These are phyloP conservation scores for Nephrocerus scutellatus DNA, from an alignment of 2,888 invertebrate species.

Conservation along the genomic window DNA sequence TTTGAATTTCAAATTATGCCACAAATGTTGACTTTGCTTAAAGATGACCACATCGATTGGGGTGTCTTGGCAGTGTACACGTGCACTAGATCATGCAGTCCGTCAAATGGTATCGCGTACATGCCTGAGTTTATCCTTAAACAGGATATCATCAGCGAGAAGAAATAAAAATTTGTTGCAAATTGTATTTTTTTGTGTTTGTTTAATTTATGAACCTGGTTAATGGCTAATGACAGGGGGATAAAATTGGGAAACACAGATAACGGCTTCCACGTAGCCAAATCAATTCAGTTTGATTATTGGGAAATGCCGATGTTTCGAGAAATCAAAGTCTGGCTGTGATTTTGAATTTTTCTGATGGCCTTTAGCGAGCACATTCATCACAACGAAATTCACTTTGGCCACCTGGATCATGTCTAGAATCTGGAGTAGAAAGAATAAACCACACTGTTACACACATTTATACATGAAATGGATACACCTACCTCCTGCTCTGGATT, in stretches of 20 bases:
- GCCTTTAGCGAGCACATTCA: constrained; percentile 86
- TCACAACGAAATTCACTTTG: constrained; percentile 92
- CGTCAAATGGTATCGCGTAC: constrained; percentile 56
- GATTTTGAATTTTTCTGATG: constrained; percentile 80
- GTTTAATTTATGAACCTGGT: constrained; percentile 2
- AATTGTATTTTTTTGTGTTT: constrained; percentile 16
- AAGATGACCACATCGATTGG: constrained; percentile 78
- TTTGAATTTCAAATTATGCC: constrained; percentile 95
- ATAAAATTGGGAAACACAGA: neutral
- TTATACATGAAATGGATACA: neutral
- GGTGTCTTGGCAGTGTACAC: constrained; percentile 81
- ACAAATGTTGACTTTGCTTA: constrained; percentile 64
- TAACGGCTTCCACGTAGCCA: neutral
- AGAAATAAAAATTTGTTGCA: constrained; percentile 12
- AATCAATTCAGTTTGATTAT: constrained; percentile 62
- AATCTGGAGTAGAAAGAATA: too few species aligned
- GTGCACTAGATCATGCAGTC: constrained; percentile 69
- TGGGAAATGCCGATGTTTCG: constrained; percentile 82
- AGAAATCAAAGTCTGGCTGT: constrained; percentile 87
- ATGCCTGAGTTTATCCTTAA: constrained; percentile 73
- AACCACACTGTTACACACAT: too few species aligned
- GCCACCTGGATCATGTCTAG: constrained; percentile 78
- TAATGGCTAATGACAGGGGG: neutral
- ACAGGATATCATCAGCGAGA: constrained; percentile 60
- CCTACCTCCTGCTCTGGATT: constrained; percentile 73